Evolutionary conservation across 2,113 vertebrate genomes (phyloP), one percentile per base, ranked within the genome.

Genomic region (Ascaphus truei): DNA sequence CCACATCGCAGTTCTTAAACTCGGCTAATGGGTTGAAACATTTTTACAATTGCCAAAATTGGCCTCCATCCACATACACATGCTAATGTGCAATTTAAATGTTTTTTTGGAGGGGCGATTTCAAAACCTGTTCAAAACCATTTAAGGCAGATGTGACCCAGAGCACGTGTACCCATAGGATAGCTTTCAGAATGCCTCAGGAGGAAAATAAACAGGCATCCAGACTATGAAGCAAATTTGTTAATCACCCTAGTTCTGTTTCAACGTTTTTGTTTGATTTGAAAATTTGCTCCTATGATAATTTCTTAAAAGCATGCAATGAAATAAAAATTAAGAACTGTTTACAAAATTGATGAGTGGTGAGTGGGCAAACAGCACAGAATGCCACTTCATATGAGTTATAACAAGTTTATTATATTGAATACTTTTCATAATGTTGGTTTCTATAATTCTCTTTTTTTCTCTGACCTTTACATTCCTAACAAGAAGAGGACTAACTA

Each of bases 131-230:
- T 36, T 65, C 48, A 65, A 53, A 30, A 53, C 18, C 27, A 41
- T 67, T 67, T 67, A 67, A 23, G 51, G 39, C 51, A 57, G 37
- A 43, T 45, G 26, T 67, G 36, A 57, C 64, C 52, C 64, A 67
- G 52, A 43, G 18, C 51, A 43, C 34, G 20, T 57, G 22, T n/a
- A 27, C n/a, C 51, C 26, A n/a, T 34, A 12, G 18, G 18, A 33
- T 25, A 34, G n/a, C 15, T 55, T 53, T 62, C 5, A 33, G 7
- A 62, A 6, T 20, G 7, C 12, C 16, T n/a, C 12, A 15, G 31
- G 45, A 23, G 37, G 15, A 55, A 39, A 53, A 52, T 52, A 37
- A 22, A 20, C 62, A 30, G 33, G 4, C n/a, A 18, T 51, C 22
- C 23, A 25, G 25, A 29, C 26, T 3, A 22, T 41, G 25, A 16